Base-by-base conservation (phyloP, 2,888 invertebrate genomes). In the Cryptosula pallasiana region DNA sequence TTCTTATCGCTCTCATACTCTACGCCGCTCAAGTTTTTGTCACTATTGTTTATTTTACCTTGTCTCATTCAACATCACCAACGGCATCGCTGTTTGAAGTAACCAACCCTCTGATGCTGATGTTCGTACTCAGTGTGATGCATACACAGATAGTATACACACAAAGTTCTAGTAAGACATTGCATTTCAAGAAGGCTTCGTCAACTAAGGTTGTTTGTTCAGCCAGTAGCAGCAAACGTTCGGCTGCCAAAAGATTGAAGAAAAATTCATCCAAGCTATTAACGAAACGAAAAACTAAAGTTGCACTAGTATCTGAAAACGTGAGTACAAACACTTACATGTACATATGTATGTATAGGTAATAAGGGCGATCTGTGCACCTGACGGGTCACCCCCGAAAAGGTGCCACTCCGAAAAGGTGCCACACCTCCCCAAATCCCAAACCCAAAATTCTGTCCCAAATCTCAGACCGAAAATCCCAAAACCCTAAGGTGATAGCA, bases 11-110 rank as follows among this genome's bases (percentile, higher is more conserved):
- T 77, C 88, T 95, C 72, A 86, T 93, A 34, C 85, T 95, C 35
- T 95, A 95, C 87, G 79, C 89, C 71, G 87, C 92, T 76, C 93
- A 94, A 86, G 87, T 91, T 72, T 87, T 89, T 69, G 85, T 88
- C 45, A 89, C 90, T 73, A 55, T 78, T 35, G 76, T 83, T 63
- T 81, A 80, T 79, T 71, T 74, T 81, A 74, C 78, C 80, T 0
- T 72, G 81, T 54, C 45, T 2, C n/a, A 35, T 29, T 3, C n/a
- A 23, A 29, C 23, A 23, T 23, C 25, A 23, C 58, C 58, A n/a
- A 25, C 79, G 71, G 74, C 81, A 74, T 79, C 81, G 0, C 72
- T 82, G 69, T 79, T 80, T 29, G 92, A 92, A 83, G 87, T 93
- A 71, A 80, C 91, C 35, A 89, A 91, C 77, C 93, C 93, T 1